Percentiles rank a stretch among this genome's conserved stretches.
phyloP scores from a whole-genome alignment of 2,113 vertebrate species.

The Upupa epops region DNA sequence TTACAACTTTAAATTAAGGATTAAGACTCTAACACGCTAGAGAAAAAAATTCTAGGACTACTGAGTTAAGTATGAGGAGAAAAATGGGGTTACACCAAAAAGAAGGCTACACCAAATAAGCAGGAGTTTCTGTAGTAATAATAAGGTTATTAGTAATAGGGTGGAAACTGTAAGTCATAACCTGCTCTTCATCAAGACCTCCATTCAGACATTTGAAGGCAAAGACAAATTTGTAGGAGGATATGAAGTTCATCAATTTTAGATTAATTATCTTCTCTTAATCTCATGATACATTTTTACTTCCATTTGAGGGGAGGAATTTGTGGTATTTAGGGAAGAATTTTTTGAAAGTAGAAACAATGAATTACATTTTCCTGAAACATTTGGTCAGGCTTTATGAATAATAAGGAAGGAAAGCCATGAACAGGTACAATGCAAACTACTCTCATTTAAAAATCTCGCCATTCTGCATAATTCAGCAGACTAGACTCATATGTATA shows the following conservation, averaged over 20 bases:
- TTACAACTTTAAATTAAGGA: not conserved
- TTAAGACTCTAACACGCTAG: not conserved
- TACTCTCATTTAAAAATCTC: not conserved
- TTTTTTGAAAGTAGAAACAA: not conserved
- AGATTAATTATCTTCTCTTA: not conserved
- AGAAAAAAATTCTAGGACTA: not conserved
- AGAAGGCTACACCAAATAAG: not conserved
- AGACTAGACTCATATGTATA: accelerated
- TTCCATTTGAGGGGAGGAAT: not conserved
- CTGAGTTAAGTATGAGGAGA: not conserved
- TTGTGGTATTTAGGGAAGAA: not conserved
- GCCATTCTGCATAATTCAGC: not conserved
- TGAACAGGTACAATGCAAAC: not conserved
- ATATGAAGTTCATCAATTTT: not conserved
- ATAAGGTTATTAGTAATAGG: not conserved
- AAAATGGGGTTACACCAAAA: not conserved
- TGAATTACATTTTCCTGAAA: not conserved
- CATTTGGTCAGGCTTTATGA: not conserved
- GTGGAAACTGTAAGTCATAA: not conserved
- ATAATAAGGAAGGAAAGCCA: not conserved
- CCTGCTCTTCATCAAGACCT: not conserved
- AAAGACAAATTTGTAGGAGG: not conserved
- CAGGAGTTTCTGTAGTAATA: not conserved
- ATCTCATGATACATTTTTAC: not conserved
- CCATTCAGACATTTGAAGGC: not conserved